Base-by-base conservation (phyloP, 1,140 invertebrate genomes). In the Drosophila jambulina region DNA sequence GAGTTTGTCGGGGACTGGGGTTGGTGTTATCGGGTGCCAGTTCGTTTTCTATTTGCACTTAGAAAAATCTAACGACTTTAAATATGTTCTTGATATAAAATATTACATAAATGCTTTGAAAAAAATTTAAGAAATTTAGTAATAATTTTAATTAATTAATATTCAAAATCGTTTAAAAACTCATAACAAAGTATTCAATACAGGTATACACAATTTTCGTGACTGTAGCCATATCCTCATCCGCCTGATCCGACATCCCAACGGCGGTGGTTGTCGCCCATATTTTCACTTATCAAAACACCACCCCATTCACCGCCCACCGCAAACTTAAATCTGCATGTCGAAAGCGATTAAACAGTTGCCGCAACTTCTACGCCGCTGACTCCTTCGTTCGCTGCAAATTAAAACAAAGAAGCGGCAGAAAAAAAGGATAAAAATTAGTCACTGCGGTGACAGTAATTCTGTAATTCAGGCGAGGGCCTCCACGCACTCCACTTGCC, bases 321-420 rank as follows among this genome's bases (percentile, higher is more conserved):
- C 46, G 54, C 70, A 88, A 90, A 85, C 84, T 85, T 90, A 91
- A 91, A 90, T 91, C 90, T 91, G 81, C 88, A 91, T 91, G 82
- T 91, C 88, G 81, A 91, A 91, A 91, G 88, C 90, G 88, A 91
- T 91, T 91, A 91, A 91, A 74, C 88, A 83, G 81, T 80, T 82
- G 82, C 68, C 72, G 63, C 67, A 43, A 56, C 43, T 51, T 61
- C 56, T 38, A 19, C 64, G 59, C 15, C 15, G 13, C 15, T 38
- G 36, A 38, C 36, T 38, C 36, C 36, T 38, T 38, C 36, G 36
- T 38, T 85, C 46, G 78, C 77, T 84, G 57, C 42, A 77, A 90
- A 81, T 88, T 88, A 88, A 88, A 88, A 88, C 80, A 83, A 88
- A 88, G 62, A 68, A 59, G 72, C 78, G 43, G 23, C 62, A 10